phyloP scores from a whole-genome alignment of 2,888 invertebrate genomes.

The Halocaridina rubra region DNA sequence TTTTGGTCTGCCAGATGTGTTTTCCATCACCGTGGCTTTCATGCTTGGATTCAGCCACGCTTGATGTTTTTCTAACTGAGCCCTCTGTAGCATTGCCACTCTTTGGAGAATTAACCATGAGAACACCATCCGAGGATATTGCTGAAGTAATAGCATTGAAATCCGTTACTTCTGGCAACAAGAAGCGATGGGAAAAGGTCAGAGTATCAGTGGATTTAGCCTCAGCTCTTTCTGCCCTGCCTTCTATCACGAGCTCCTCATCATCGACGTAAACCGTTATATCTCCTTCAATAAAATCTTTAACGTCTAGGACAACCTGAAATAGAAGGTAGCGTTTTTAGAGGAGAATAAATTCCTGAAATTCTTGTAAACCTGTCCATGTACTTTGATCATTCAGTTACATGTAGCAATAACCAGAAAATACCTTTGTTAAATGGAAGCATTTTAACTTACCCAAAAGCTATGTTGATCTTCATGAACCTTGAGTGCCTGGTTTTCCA shows the following conservation, averaged over 20 bases:
- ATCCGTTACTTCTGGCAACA: not conserved
- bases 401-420: not conserved
- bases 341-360: not conserved
- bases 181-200: conserved; percentile 22
- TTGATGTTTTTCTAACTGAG: not conserved
- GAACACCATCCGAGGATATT: not conserved
- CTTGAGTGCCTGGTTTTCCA: conserved; percentile 48
- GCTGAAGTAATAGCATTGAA: not conserved
- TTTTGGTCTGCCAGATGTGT: not conserved
- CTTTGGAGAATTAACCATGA: not conserved
- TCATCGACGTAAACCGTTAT: conserved; percentile 29
- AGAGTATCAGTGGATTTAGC: not conserved
- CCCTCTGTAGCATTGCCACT: not conserved
- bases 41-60: not conserved
- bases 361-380: not conserved
- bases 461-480: conserved; percentile 13
- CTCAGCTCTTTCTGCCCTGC: not conserved
- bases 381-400: not conserved
- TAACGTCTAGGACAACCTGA: conserved; percentile 43
- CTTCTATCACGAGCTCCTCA: conserved; percentile 45
- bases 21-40: not conserved
- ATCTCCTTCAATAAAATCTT: conserved; percentile 27
- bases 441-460: conserved; percentile 6
- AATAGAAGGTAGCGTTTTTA: not conserved
- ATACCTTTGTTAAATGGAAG: too few species aligned